phyloP scores from a whole-genome alignment of 2,113 vertebrate species.

The Symphodus melops region DNA sequence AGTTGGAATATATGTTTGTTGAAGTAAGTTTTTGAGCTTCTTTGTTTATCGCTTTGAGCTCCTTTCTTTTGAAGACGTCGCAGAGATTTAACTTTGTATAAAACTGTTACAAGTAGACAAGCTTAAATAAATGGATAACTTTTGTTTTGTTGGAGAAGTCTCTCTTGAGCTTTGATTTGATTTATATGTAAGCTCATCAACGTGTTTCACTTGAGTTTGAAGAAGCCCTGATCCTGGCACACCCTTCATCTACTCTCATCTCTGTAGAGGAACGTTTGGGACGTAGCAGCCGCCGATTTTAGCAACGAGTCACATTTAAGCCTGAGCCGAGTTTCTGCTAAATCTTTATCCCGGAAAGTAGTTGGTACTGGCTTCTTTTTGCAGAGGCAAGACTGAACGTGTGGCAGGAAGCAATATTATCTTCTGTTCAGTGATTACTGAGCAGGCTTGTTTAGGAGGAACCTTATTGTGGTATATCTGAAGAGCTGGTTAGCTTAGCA shows the following conservation, averaged over 20 bases:
- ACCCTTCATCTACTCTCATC: conserved; percentile 33
- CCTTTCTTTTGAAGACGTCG: background rate
- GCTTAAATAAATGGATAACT: background rate
- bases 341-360: conserved; percentile 16
- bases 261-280: background rate
- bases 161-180: background rate
- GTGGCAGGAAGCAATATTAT: background rate
- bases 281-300: background rate
- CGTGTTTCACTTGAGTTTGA: background rate
- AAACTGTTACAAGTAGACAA: background rate
- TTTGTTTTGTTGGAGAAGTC: background rate
- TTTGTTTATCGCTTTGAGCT: background rate
- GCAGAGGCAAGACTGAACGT: background rate
- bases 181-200: background rate
- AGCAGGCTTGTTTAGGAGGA: background rate
- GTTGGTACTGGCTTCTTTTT: background rate
- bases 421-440: background rate
- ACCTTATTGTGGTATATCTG: background rate
- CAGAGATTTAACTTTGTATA: too few relatives aligned
- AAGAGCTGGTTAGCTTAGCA: background rate
- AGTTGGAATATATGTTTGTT: conserved; percentile 86
- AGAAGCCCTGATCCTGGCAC: conserved; percentile 36
- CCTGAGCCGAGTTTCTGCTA: conserved; percentile 3
- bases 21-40: conserved; percentile 87
- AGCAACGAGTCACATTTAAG: conserved; percentile 23